Evolutionary conservation across 1,140 invertebrate genomes (phyloP), one percentile per base, ranked within the genome.

Genomic region (Triops cancriformis): DNA sequence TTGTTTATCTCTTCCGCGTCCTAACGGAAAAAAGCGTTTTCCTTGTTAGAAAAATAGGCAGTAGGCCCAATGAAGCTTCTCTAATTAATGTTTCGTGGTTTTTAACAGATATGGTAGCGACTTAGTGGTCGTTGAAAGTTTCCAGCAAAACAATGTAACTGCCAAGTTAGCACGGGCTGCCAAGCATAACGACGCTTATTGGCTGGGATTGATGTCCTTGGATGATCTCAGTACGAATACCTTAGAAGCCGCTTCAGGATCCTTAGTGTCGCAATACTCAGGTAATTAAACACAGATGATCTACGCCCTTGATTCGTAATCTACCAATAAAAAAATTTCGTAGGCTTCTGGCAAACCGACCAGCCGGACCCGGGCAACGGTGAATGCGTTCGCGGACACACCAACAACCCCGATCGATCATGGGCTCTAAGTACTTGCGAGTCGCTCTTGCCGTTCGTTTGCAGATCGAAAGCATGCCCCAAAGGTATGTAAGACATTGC

Each of bases 341-440:
- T 82, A 90, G 94, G 94, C 82, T 95, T 94, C 84, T 96, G 93
- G 94, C 92, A 92, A 75, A 84, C 92, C 76, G 88, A 89, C 81
- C 95, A 98, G 84, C 96, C 96, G 1, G 90, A 96, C 85, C 91
- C 94, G 26, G 87, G 88, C 73, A 89, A 90, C 12, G 95, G 95
- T 28, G 92, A 95, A 86, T 98, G 96, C 85, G 95, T 97, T 88
- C 91, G 82, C 37, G 85, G 85, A 1, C 88, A 89, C 14, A 86
- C 93, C 12, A 89, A 89, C n/a, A 89, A 93, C 80, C 78, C 72
- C 64, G 81, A 80, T 26, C 94, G 97, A 85, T 95, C 93, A 79
- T 98, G 95, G 95, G 91, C 94, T 84, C 86, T 97, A 75, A 93
- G 93, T 77, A 95, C 95, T 12, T 98, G 96, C 84, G 96, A 98